Evolutionary conservation across 1,140 invertebrate genomes (phyloP), one percentile per base, ranked within the genome.

Genomic region (Drosophila mayri): DNA sequence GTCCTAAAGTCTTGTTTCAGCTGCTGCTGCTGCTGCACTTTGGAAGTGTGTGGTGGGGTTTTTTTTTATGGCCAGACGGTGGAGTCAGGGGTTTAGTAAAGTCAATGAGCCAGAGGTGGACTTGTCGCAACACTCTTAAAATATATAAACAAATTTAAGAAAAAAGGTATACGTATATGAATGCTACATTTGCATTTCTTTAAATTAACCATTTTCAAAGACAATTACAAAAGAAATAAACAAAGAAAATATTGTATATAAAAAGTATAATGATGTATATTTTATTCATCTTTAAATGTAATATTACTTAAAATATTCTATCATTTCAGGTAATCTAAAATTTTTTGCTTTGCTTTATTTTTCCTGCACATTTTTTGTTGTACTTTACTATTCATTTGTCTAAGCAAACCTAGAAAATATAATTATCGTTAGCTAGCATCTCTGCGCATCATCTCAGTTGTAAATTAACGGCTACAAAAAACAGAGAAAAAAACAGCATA

Each of bases 11-110:
- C 62, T 70, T 70, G 66, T 67, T 67, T 70, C 22, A 70, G 47
- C 37, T 67, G 58, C 62, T 57, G 37, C 73, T 76, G 76, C 44
- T 46, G 43, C 58, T 68, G 46, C 77, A 68, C 77, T 80, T 80
- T 80, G 71, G 59, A 80, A 63, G 58, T 68, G 55, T 60, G 28
- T 49, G 28, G n/a, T 20, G 18, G 14, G 50, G 70, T 11, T n/a
- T n/a, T 55, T 58, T 71, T 58, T 70, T 49, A 71, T 58, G 66
- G n/a, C 37, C 44, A 58, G 50, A 20, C 28, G 25, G 52, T 12
- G 47, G 40, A 40, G 55, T 80, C 52, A 54, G 49, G 30, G 30
- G 68, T 37, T 71, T 59, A 67, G 66, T 30, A 20, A 35, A 71
- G 47, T 49, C 37, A 72, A 59, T 46, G 14, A 49, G 44, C 25